Percentiles rank a stretch among this genome's conserved stretches.
phyloP scores from a whole-genome alignment of 2,113 vertebrate species.

The Bujurquina vittata region DNA sequence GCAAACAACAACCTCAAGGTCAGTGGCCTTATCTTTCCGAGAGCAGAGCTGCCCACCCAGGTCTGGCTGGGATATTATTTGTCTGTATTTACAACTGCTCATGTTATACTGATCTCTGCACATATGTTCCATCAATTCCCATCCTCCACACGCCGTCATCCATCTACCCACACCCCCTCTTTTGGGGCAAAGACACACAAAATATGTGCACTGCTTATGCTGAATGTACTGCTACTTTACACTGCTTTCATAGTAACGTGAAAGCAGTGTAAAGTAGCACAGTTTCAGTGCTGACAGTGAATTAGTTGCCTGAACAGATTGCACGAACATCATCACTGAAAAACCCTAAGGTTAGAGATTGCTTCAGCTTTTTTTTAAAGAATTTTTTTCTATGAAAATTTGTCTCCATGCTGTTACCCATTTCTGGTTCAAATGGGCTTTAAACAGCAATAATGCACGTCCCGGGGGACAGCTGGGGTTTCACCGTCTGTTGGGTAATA shows the following conservation, averaged over 20 bases:
- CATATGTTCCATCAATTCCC: conserved; percentile 24
- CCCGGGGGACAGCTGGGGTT: conserved; percentile 44
- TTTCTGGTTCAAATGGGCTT: conserved; percentile 36
- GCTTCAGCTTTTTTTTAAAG: neutral
- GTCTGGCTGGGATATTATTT: conserved; percentile 42
- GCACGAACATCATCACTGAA: conserved; percentile 19
- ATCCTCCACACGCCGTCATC: neutral
- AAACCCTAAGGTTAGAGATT: conserved; percentile 18
- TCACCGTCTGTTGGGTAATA: conserved; percentile 51
- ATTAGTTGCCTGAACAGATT: conserved; percentile 34
- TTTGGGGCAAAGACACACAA: conserved; percentile 6
- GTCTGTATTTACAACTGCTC: conserved; percentile 36
- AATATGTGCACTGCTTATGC: conserved; percentile 19
- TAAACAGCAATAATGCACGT: conserved; percentile 52
- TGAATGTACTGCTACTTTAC: conserved; percentile 11
- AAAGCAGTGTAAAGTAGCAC: neutral
- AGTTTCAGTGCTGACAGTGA: neutral
- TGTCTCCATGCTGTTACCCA: conserved; percentile 28
- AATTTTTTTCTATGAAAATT: neutral
- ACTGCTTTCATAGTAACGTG: conserved; percentile 9
- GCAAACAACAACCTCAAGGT: conserved; percentile 54
- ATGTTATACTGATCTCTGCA: conserved; percentile 37
- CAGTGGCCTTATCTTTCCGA: conserved; percentile 53
- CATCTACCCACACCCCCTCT: neutral
- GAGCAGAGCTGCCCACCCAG: conserved; percentile 39